Base-by-base conservation (phyloP, 37 sponge, comb jelly and placozoan genomes). In the Halichondria panicea region DNA sequence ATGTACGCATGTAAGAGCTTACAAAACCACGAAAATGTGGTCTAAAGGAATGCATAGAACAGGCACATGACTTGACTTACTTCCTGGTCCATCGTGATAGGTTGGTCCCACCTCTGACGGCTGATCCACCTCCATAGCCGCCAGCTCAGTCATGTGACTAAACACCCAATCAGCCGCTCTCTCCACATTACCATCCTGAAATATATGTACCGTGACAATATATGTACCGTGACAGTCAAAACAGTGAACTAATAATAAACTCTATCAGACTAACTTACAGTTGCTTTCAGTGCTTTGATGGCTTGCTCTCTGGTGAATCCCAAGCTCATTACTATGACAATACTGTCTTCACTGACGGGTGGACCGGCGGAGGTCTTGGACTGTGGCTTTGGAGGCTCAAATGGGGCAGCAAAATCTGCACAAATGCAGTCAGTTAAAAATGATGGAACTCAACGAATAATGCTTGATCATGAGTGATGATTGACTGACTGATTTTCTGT, bases 131-230 rank as follows among this genome's bases (percentile, higher is more conserved):
- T 83, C 81, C 67, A 81, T 63, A 38, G 78, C 31, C 22, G 82
- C 89, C 65, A 95, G 71, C 36, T 95, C 92, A 70, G 72, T 79
- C 0, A 71, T 63, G 63, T 95, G 96, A 53, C 87, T 91, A 37
- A 91, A 95, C 53, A 91, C 66, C 96, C 96, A 95, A 58, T 95
- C 96, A 61, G 79, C 96, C 33, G 96, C 96, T 64, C 92, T 35
- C 73, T 95, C 96, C 61, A 95, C 58, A 75, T 79, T 91, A 59
- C 84, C 76, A 57, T 78, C 78, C 89, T 88, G 56, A 6, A 48
- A 11, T 18, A 15, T 48, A 48, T 11, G 11, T 11, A 48, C 15
- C 15, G 15, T 48, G 11, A 12, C 60, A n/a, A n/a, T n/a, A n/a
- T n/a, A n/a, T n/a, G n/a, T n/a, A n/a, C n/a, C n/a, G n/a, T n/a